Base-by-base conservation (phyloP, 1,140 invertebrate species). In the Sinonovacula constricta region DNA sequence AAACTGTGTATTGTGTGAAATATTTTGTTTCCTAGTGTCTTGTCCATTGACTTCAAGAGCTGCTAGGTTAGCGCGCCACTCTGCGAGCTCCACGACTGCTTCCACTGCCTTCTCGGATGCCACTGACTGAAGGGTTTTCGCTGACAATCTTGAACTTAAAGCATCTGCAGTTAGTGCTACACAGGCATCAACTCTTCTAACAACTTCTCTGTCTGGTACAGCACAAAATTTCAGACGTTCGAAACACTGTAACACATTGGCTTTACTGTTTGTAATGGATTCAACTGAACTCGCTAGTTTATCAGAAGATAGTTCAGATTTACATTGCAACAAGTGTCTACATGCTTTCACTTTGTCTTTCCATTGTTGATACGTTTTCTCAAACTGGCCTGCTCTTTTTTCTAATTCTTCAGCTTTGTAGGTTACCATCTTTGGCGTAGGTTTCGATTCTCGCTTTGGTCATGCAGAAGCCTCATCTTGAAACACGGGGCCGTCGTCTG, bases 141-240 rank as follows among this genome's bases (percentile, higher is more conserved):
- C 66, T 14, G 66, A 54, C 60, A 39, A 36, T 65, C 15, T 54
- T 69, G 15, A 69, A 69, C 31, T 69, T 69, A 69, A 45, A 56
- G 45, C 66, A 69, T 69, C 45, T 54, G 30, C 28, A 26, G 49
- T 69, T 1, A 69, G 26, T 3, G 66, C 66, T 24, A 30, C 33
- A 31, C 66, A 54, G 12, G 66, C 66, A 69, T 69, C 66, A 31
- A 69, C 66, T 1, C 30, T n/a, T 28, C 66, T 24, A 34, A 69
- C 45, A 69, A 5, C 28, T 10, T 3, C 31, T 33, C 24, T 3
- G 12, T 69, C 53, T 54, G 66, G 66, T 12, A 33, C 34, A 14
- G 45, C 24, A 33, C 66, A 69, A 30, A 28, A 54, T 56, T 69
- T 69, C 4, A 69, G 30, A 54, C 45, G 53, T 30, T 33, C 26